Conservation (phyloP, 35 echinoderm and acorn worm genomes). For the Diadema setosum region DNA sequence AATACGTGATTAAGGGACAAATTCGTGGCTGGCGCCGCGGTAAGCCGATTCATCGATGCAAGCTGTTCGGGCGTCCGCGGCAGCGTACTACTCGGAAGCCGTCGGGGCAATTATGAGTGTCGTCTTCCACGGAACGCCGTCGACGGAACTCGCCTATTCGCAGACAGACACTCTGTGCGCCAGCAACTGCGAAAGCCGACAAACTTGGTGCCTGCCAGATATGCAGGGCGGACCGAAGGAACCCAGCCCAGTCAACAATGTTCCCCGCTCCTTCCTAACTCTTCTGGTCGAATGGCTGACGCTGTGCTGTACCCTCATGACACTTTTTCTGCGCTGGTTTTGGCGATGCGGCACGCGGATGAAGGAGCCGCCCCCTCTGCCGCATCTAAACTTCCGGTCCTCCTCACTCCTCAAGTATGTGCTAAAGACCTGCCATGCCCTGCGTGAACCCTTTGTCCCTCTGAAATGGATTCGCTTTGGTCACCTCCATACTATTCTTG, state of each 20-base stretch:
- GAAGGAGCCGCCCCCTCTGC: neutral
- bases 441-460: slow-evolving; percentile 12
- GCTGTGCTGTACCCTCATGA: neutral
- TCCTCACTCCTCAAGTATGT: slow-evolving; percentile 21
- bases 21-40: no score
- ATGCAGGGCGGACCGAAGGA: neutral
- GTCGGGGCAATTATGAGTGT: neutral
- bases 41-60: neutral
- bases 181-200: neutral
- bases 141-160: neutral
- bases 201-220: neutral
- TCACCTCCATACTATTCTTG: slow-evolving; percentile 28
- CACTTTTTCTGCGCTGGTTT: neutral
- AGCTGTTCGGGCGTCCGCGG: neutral
- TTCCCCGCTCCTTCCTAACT: neutral
- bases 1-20: no score
- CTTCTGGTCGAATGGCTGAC: neutral
- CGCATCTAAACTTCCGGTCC: slow-evolving; percentile 16
- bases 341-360: neutral
- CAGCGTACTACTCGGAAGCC: neutral
- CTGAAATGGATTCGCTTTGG: slow-evolving; percentile 18
- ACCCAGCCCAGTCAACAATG: neutral
- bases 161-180: neutral
- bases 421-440: neutral
- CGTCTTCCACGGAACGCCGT: neutral